Conservation (phyloP, 2,797 vertebrate genomes). For the Neomorphus geoffroyi region DNA sequence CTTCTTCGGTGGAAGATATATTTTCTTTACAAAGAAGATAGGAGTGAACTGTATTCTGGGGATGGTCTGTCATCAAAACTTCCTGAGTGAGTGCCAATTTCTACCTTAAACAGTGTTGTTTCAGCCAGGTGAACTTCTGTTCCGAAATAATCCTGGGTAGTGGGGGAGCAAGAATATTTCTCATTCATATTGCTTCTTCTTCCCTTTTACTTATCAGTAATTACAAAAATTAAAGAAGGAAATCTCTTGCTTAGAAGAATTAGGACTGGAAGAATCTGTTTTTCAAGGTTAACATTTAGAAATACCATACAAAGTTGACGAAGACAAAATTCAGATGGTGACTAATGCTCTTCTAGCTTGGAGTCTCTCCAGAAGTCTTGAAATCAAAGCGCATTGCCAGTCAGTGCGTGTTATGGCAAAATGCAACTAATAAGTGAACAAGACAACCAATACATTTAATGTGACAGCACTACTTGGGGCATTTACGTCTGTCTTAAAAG, state of each 20-base stretch:
- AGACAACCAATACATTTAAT: neutral
- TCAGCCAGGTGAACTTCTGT: neutral
- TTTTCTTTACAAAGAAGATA: neutral
- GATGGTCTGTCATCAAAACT: neutral
- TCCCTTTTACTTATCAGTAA: neutral
- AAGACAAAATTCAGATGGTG: neutral
- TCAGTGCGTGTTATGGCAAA: neutral
- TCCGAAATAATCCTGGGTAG: neutral
- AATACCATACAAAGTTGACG: neutral
- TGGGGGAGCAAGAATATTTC: neutral
- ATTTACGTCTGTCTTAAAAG: neutral
- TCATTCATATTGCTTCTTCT: neutral
- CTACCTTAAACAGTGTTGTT: neutral
- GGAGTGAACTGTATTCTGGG: neutral
- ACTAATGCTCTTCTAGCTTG: neutral
- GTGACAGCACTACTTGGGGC: neutral
- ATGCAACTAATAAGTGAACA: neutral
- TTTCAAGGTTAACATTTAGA: neutral
- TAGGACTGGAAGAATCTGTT: neutral
- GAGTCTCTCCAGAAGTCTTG: conserved; percentile 5
- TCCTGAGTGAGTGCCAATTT: neutral
- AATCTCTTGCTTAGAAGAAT: neutral
- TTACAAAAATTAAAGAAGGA: neutral
- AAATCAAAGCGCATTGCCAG: neutral
- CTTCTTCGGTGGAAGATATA: neutral